Percentiles rank a stretch among this genome's conserved stretches.
Conservation (phyloP, 1,140 invertebrate genomes). For the Sminthurides bifidus region DNA sequence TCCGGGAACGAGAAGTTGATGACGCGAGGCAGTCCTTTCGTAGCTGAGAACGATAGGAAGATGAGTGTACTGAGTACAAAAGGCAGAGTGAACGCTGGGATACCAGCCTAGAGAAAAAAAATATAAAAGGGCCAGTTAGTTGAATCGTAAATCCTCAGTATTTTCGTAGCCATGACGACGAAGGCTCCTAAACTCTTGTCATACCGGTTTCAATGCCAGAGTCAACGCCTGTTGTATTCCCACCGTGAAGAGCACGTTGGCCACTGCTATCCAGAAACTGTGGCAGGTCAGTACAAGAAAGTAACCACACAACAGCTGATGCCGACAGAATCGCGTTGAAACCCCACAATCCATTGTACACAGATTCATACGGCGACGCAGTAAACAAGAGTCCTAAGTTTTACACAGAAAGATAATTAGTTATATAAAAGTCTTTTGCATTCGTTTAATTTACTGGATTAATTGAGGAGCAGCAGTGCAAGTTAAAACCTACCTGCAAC, state of each 20-base stretch:
- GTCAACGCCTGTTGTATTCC: constrained; percentile 35
- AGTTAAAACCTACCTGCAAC: too few relatives aligned
- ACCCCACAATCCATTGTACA: constrained; percentile 39
- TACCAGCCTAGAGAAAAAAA: constrained; percentile 28
- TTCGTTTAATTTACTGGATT: background rate
- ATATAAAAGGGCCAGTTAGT: background rate
- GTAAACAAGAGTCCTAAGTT: constrained; percentile 8
- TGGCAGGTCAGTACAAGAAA: constrained; percentile 38
- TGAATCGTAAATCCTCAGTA: background rate
- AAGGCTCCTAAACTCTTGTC: background rate
- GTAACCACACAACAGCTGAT: constrained; percentile 37
- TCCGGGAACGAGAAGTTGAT: constrained; percentile 35
- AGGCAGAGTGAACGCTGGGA: constrained; percentile 38
- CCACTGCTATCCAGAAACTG: constrained; percentile 34
- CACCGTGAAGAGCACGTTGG: constrained; percentile 36
- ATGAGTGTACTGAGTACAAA: constrained; percentile 37
- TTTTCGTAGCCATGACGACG: background rate
- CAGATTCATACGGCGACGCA: constrained; percentile 31
- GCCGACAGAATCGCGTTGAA: constrained; percentile 39
- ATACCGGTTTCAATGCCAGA: constrained; percentile 17
- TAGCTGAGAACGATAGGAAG: constrained; percentile 35
- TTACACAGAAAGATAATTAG: background rate
- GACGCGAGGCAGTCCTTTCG: constrained; percentile 29
- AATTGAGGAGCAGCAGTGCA: too few relatives aligned
- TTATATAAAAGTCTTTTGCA: background rate